Evolutionary conservation across 2,797 vertebrate species (phyloP), one percentile per base, ranked within the genome.

Genomic region (Siniperca obscura): DNA sequence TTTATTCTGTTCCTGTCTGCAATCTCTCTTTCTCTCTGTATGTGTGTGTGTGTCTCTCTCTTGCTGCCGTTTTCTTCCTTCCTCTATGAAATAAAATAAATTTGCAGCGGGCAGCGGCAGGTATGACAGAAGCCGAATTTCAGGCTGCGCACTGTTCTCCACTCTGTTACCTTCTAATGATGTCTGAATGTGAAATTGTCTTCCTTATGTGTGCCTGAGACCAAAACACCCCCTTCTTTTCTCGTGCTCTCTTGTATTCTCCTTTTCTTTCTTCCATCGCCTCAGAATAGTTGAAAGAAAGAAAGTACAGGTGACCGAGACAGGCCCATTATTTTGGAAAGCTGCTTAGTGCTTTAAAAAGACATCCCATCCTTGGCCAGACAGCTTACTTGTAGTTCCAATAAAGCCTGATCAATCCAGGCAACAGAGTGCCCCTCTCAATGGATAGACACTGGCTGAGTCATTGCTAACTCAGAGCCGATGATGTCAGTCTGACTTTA

Each of bases 81-180:
- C 65, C 70, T 74, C 46, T 59, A 14, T 76, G 86, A 87, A 69
- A 86, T 85, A 78, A 83, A 90, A 85, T 81, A 80, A 91, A 93
- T 94, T 90, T 82, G 71, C 80, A 84, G 82, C 52, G 76, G 86
- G 44, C 88, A 83, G 81, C 64, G 16, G 81, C 77, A 77, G 84
- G 80, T 86, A 85, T 90, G 90, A 91, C 87, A 86, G 89, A 84
- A 89, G 72, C 84, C 78, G 84, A 85, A 89, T 85, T 78, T 86
- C 76, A 56, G 84, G 74, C 84, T 76, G 67, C 25, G 16, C 64
- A 17, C 78, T 74, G 74, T 90, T 94, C 89, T 89, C 77, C 86
- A 88, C 84, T 94, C 90, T 90, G 81, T 94, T 94, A 92, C 82
- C 76, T 85, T 88, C 85, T 93, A 91, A 95, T 91, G 91, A 94